These are phyloP conservation scores for Phrynosoma blainvillii DNA, from an alignment of 2,113 vertebrate genomes.

Conservation along the genomic window DNA sequence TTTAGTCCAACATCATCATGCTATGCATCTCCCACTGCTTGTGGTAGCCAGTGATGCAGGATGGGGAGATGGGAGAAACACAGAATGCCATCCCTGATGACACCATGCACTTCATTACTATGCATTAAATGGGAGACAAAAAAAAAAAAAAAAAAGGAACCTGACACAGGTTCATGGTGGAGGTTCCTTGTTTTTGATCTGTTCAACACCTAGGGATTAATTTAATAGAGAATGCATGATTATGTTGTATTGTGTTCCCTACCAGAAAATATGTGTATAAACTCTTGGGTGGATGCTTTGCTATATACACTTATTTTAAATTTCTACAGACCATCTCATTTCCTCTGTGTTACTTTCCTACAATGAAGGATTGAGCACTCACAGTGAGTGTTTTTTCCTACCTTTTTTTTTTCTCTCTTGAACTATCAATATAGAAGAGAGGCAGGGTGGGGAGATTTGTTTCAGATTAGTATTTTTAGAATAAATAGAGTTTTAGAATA, in stretches of 20 bases:
- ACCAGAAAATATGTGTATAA: background rate
- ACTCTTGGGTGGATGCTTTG: background rate
- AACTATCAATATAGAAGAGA: conserved; percentile 4
- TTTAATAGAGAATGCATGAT: too few relatives aligned
- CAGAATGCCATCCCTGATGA: background rate
- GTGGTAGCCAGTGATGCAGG: background rate
- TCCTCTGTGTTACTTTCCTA: conserved; percentile 3
- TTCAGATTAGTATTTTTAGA: too few relatives aligned
- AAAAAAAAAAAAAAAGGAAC: background rate
- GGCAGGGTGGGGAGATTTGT: conserved; percentile 17
- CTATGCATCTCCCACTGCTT: too few relatives aligned
- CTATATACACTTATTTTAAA: conserved; percentile 27
- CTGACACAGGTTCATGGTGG: background rate
- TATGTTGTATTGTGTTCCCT: background rate
- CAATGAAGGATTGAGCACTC: conserved; percentile 24
- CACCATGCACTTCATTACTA: background rate
- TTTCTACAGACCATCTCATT: conserved; percentile 29
- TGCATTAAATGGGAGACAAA: background rate
- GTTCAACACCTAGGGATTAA: too few relatives aligned
- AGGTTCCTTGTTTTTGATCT: background rate
- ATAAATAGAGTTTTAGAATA: background rate
- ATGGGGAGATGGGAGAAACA: background rate
- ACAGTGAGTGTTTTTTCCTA: conserved; percentile 31
- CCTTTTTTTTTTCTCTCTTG: background rate
- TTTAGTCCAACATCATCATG: background rate